phyloP scores from a whole-genome alignment of 2,888 invertebrate genomes.

The Holacanthella duospinosa region DNA sequence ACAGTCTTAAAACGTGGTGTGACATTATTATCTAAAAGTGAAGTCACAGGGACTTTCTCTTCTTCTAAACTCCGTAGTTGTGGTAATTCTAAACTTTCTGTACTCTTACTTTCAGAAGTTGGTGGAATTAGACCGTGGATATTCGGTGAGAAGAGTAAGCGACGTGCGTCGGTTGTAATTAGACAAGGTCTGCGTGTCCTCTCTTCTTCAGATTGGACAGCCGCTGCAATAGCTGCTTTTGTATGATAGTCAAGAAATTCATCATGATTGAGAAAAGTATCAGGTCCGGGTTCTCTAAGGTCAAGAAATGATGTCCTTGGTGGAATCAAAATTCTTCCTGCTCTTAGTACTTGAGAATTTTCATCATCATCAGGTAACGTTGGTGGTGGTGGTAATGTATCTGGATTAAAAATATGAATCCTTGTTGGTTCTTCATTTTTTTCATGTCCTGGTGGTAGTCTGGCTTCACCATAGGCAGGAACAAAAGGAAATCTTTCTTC shows the following conservation, averaged over 20 bases:
- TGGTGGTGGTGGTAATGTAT: not conserved
- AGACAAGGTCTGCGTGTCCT: not conserved
- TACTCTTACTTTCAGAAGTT: not conserved
- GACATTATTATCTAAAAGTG: not conserved
- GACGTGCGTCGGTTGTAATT: not conserved
- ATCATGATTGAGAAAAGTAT: constrained; percentile 33
- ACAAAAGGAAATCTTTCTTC: not conserved
- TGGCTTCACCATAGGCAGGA: constrained; percentile 2
- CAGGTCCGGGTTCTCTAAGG: constrained; percentile 20
- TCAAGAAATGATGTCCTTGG: not conserved
- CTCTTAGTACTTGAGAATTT: not conserved
- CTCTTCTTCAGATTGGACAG: not conserved
- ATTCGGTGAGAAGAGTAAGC: not conserved
- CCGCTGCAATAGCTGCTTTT: constrained; percentile 17
- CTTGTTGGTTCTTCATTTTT: constrained; percentile 1
- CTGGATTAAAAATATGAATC: constrained; percentile 13
- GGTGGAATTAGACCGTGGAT: constrained; percentile 3
- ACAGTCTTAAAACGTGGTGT: not conserved
- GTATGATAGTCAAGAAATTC: constrained; percentile 32
- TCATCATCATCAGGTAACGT: not conserved
- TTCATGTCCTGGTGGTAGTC: not conserved
- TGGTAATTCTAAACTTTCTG: not conserved
- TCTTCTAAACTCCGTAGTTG: not conserved
- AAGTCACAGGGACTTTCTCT: not conserved
- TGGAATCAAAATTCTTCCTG: constrained; percentile 8